Evolutionary conservation across 37 sponge, comb jelly and placozoan species (phyloP), one percentile per base, ranked within the genome.

Genomic region (Haliclona indistincta): DNA sequence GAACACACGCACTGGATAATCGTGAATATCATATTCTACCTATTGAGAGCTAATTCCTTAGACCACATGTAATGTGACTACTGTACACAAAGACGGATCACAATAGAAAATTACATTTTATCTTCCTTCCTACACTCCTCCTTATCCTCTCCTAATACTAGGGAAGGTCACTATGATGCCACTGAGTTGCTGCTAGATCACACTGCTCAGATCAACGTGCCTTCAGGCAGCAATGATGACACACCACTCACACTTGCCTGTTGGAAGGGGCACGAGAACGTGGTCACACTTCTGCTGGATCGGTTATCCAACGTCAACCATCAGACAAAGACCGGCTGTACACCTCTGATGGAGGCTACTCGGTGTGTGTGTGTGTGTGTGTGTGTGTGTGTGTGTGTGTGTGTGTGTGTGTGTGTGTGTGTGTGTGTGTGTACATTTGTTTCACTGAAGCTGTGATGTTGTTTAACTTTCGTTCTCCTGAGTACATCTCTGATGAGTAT

Each of bases 231-330:
- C 53, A 93, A 96, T 52, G 94, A 96, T 58, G 94, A 96, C 84
- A 96, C 97, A 0, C 97, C 97, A 13, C 89, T 96, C 44, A 96
- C 97, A 43, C 85, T 96, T 23, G 93, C 96, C 52, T 95, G 93
- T 55, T 95, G 96, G 96, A 95, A 95, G 70, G 96, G 93, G 11
- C 96, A 95, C 75, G 84, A 80, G 36, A 67, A 76, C 1, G 88
- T 95, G 43, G 96, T 95, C 23, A 74, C 69, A 39, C 73, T 96
- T 53, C 86, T 96, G 39, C 77, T 93, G 5, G 55, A 70, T 30
- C 62, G 73, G 33, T 60, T 61, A 52, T 87, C 94, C 70, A 69
- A 78, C 51, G 78, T 91, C 23, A 92, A 96, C 81, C 96, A 96
- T 68, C 96, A 96, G 84, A 96, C 96, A 52, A 96, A 96, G 79